A percentile compares a stretch with the other conserved stretches of the same genome.
phyloP scores from a whole-genome alignment of 2,113 vertebrate species.

The Podarcis muralis region DNA sequence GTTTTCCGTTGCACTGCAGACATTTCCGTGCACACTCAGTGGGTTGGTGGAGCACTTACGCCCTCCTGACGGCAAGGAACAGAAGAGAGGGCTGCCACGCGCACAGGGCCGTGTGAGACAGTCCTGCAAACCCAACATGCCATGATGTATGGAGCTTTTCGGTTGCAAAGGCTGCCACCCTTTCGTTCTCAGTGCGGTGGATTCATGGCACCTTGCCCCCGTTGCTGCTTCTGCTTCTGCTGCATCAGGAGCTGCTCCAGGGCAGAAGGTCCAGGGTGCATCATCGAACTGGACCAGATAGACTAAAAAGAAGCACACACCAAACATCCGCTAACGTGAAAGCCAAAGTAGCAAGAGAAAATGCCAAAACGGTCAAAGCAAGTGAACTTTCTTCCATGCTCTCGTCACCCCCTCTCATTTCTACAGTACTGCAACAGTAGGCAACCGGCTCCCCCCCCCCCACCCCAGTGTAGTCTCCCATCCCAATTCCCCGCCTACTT shows the following conservation, averaged over 20 bases:
- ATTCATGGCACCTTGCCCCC: constrained; percentile 95
- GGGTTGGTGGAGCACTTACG: constrained; percentile 84
- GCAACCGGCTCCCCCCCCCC: too few relatives aligned
- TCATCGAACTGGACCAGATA: constrained; percentile 99
- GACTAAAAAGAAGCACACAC: constrained; percentile 78
- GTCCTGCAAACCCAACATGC: constrained; percentile 89
- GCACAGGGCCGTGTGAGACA: constrained; percentile 79
- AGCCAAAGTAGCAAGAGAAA: background rate
- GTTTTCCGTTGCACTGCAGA: constrained; percentile 79
- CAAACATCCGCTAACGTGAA: background rate
- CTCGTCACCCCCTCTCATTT: background rate
- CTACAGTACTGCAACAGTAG: background rate
- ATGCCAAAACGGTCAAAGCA: too few relatives aligned
- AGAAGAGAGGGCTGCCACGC: constrained; percentile 87
- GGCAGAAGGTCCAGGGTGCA: constrained; percentile 97
- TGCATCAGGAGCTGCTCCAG: constrained; percentile 99
- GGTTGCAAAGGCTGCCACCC: constrained; percentile 76
- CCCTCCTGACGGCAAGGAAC: constrained; percentile 86
- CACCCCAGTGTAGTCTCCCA: too few relatives aligned
- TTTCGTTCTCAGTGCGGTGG: constrained; percentile 92
- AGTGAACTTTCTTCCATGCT: background rate
- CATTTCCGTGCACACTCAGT: constrained; percentile 82
- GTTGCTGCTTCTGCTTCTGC: constrained; percentile 99
- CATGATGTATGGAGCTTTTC: constrained; percentile 82
- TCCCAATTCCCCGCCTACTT: too few relatives aligned